Percentiles rank a stretch among this genome's conserved stretches.
These are phyloP conservation scores for Melipona quadrifasciata DNA, from an alignment of 1,140 invertebrate species.

Conservation along the genomic window DNA sequence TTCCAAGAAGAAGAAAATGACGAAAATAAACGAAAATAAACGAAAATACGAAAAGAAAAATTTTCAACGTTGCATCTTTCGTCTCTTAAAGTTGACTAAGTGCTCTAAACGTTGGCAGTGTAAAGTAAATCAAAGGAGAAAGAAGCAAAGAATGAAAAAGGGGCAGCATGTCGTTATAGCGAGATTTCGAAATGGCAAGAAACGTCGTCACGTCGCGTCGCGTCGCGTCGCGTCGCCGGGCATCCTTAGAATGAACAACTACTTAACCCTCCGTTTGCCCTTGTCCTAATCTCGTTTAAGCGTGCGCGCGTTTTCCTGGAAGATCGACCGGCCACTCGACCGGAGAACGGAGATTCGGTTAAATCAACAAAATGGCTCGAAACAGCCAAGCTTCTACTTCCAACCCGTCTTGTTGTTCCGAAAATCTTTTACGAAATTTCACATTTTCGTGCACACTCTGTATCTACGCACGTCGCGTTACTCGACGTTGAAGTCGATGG, in stretches of 20 bases:
- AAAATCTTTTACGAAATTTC: not conserved
- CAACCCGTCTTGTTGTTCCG: too few species aligned
- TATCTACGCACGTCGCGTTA: too few species aligned
- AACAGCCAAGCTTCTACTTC: not conserved
- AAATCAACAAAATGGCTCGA: conserved; percentile 48
- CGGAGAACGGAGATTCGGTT: conserved; percentile 27
- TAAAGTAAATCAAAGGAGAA: too few species aligned
- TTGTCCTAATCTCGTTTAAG: conserved; percentile 65
- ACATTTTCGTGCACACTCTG: not conserved
- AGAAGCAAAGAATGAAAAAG: not conserved
- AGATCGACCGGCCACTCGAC: conserved; percentile 41
- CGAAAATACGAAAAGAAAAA: too few species aligned
- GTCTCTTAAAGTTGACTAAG: too few species aligned
- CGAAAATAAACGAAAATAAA: too few species aligned
- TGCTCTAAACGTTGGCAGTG: too few species aligned
- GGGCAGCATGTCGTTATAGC: not conserved
- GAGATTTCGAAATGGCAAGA: conserved; percentile 26
- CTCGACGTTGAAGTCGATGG: too few species aligned
- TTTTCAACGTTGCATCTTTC: too few species aligned
- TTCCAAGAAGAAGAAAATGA: too few species aligned
- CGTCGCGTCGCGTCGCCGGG: not conserved
- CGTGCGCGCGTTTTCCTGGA: conserved; percentile 37
- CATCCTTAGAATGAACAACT: conserved; percentile 63
- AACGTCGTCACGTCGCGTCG: conserved; percentile 50
- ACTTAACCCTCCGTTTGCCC: conserved; percentile 64